A percentile compares a stretch with the other conserved stretches of the same genome.
These are phyloP conservation scores for Toxostoma redivivum DNA, from an alignment of 2,113 vertebrate species.

Conservation along the genomic window DNA sequence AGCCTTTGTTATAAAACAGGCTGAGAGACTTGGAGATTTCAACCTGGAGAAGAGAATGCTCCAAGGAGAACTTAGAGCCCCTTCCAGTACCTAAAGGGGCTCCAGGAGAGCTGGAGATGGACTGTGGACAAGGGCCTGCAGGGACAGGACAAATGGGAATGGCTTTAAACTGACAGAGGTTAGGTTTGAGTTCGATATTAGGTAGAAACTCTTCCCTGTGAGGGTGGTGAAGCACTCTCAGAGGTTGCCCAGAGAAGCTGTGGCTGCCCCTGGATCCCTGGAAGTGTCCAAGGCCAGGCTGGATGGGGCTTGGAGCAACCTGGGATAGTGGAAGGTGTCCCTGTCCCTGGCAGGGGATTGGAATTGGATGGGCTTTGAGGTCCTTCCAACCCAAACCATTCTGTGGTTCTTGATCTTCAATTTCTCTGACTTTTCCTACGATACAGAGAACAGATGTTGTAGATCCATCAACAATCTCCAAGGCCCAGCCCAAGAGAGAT, in stretches of 20 bases:
- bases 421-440: not conserved
- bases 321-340: not conserved
- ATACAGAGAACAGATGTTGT: not conserved
- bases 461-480: not conserved
- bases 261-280: not conserved
- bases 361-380: not conserved
- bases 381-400: not conserved
- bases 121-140: not conserved
- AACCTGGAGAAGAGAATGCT: not conserved
- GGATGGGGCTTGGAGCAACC: rapidly evolving
- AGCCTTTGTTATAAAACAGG: not conserved
- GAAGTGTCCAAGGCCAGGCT: rapidly evolving
- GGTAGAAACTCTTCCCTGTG: not conserved
- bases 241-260: not conserved
- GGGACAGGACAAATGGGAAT: not conserved
- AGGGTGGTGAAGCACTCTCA: rapidly evolving
- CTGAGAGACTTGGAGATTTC: not conserved
- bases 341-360: not conserved
- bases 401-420: not conserved
- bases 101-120: not conserved
- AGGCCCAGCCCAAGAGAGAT: not conserved
- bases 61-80: not conserved
- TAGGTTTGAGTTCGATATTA: not conserved
- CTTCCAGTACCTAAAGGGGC: not conserved
- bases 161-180: not conserved